phyloP scores from a whole-genome alignment of 2,797 vertebrate genomes.

The Schizopygopsis pylzovi region DNA sequence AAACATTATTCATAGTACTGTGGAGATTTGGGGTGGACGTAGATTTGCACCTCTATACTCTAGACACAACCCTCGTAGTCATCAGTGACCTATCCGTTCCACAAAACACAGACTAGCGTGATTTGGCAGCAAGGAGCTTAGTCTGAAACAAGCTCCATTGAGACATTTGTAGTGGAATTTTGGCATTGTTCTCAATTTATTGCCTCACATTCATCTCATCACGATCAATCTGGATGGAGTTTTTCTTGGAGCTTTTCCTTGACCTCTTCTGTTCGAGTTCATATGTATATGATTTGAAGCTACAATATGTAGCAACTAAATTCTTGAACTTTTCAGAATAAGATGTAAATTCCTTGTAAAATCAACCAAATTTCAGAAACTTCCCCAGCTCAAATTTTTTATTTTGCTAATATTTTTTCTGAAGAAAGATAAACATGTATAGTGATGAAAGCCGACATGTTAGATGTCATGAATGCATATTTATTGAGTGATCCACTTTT shows the following conservation, averaged over 20 bases:
- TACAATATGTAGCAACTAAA: neutral
- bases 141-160: conserved; percentile 13
- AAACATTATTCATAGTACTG: conserved; percentile 16
- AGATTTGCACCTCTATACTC: conserved; percentile 17
- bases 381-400: too few relatives aligned
- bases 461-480: too few relatives aligned
- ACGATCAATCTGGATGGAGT: conserved; percentile 13
- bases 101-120: conserved; percentile 5
- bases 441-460: too few relatives aligned
- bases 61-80: conserved; percentile 1
- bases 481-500: too few relatives aligned
- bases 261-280: neutral
- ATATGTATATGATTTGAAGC: neutral
- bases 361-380: too few relatives aligned
- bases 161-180: conserved; percentile 7
- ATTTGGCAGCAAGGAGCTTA: conserved; percentile 1
- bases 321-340: neutral
- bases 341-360: neutral
- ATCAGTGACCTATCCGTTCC: conserved; percentile 15
- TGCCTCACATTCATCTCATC: conserved; percentile 17
- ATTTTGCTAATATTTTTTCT: too few relatives aligned
- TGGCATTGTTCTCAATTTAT: conserved; percentile 23
- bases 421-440: too few relatives aligned
- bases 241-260: conserved; percentile 12
- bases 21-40: conserved; percentile 16